Conservation (phyloP, 2,888 invertebrate genomes). For the Apocheima hispidaria region DNA sequence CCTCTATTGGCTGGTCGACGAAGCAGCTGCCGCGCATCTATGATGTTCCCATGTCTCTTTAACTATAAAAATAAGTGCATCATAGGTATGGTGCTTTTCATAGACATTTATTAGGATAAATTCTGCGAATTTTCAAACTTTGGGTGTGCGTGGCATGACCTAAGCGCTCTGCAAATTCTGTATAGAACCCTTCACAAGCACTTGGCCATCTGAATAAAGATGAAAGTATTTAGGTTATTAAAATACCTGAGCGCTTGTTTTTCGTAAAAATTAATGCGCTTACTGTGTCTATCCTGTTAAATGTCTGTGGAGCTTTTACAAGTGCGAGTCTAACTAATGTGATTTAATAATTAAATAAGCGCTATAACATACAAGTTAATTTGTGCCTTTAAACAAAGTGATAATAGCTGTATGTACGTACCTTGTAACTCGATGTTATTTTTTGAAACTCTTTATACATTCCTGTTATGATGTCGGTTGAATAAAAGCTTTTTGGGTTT, state of each 20-base stretch:
- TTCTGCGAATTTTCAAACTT: no score
- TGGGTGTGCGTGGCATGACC: no score
- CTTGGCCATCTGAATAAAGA: no score
- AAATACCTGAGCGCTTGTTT: no score
- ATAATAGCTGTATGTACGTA: slow-evolving; percentile 16
- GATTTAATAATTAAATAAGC: neutral
- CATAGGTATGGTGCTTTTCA: no score
- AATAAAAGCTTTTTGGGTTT: slow-evolving; percentile 48
- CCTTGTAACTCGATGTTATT: slow-evolving; percentile 19
- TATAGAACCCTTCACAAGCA: no score
- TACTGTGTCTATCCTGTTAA: neutral
- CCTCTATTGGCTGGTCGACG: slow-evolving; percentile 88
- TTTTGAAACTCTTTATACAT: slow-evolving; percentile 49
- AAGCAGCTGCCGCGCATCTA: slow-evolving; percentile 78
- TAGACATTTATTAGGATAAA: no score
- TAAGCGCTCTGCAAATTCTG: no score
- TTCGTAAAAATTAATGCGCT: neutral
- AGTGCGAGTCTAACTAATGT: slow-evolving; percentile 12
- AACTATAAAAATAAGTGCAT: neutral
- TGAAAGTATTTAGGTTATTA: no score
- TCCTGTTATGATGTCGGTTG: slow-evolving; percentile 48
- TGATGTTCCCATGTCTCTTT: slow-evolving; percentile 32
- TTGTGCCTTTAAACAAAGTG: slow-evolving; percentile 27
- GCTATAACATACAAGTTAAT: neutral
- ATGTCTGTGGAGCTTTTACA: neutral